Evolutionary conservation across 2,888 invertebrate genomes (phyloP), one percentile per base, ranked within the genome.

Genomic region (Hetaerina titia): DNA sequence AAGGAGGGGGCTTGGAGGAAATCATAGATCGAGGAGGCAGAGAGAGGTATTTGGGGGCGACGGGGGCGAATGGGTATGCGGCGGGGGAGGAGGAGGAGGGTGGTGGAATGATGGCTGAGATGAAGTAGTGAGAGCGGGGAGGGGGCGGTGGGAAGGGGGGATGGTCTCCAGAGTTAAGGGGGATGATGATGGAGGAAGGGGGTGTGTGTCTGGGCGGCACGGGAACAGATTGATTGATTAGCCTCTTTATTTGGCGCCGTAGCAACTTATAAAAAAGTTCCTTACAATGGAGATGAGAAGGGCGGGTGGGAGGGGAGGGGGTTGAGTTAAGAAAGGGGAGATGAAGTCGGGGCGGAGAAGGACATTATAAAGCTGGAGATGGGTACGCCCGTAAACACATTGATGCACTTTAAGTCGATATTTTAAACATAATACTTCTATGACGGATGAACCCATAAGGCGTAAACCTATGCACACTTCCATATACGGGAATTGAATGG

Each of bases 181-280:
- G 56, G 15, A 25, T 11, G 90, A 25, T 11, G 90, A 13, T 13
- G 60, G 60, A 2, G 90, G 22, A 63, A 22, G 19, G 63, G 90
- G 81, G n/a, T 81, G 81, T 15, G n/a, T 81, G 81, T 15, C 81
- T 81, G 31, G 81, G 9, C 9, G 74, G 25, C 74, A 74, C 2
- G 25, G 90, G 45, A 90, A 90, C 22, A 64, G 90, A 69, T 90
- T 90, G 64, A 90, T 90, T 90, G 90, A 69, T 90, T 64, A 45
- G 90, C 6, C 45, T 45, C 90, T 90, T 90, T 90, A 60, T 90
- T 63, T 45, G 90, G 64, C 45, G 56, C 90, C 31, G 64, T 17
- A 45, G 90, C 31, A 64, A 90, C 90, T 63, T 63, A 63, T 45
- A 90, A 45, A 64, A 90, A 63, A 63, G 13, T 25, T 11, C 81